These are phyloP conservation scores for Sminthurides bifidus DNA, from an alignment of 1,140 invertebrate genomes.

Conservation along the genomic window DNA sequence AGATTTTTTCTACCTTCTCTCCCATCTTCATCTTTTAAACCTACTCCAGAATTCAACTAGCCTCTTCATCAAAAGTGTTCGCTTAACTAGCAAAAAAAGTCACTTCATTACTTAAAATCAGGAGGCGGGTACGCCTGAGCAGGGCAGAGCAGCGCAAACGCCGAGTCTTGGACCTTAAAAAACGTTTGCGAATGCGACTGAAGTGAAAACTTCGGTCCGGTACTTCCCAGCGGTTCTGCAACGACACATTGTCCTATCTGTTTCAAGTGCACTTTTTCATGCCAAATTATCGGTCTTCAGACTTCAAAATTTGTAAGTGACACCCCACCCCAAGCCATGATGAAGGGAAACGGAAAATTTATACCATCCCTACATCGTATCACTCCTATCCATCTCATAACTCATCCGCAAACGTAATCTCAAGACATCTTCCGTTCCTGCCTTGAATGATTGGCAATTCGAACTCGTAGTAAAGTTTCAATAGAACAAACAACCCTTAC, in stretches of 20 bases:
- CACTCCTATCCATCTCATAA: not conserved
- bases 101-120: conserved; percentile 49
- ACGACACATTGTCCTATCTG: no score
- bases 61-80: no score
- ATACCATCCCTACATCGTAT: not conserved
- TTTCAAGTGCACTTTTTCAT: no score
- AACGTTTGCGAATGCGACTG: conserved; percentile 35
- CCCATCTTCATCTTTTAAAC: no score
- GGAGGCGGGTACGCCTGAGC: conserved; percentile 48
- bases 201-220: conserved; percentile 59
- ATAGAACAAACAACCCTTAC: conserved; percentile 37
- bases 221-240: conserved; percentile 56
- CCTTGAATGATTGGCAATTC: not conserved
- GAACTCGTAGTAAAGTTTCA: not conserved
- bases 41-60: no score
- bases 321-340: no score
- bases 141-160: conserved; percentile 53
- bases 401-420: not conserved
- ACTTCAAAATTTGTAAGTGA: no score
- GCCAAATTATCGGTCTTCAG: no score
- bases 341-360: no score
- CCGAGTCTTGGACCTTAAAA: conserved; percentile 38
- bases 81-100: no score
- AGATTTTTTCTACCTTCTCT: no score
- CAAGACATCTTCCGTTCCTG: no score